A percentile compares a stretch with the other conserved stretches of the same genome.
Evolutionary conservation across 2,797 vertebrate genomes (phyloP).

Genomic region (Carcharodon carcharias): DNA sequence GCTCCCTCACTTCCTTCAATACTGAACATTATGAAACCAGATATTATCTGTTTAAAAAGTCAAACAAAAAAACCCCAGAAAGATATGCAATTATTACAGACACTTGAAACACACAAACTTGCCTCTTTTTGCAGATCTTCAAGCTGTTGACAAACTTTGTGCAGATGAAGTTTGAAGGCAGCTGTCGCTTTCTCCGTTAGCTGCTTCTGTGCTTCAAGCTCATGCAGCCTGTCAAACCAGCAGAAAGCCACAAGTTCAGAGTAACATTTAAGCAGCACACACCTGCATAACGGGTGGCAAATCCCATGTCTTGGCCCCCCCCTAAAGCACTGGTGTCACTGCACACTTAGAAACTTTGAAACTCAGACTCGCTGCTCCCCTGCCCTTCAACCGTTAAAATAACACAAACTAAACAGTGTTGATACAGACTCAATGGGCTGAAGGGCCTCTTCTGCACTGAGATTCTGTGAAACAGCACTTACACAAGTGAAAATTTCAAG

Average conservation of each 20-base stretch:
- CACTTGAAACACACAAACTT: constrained; percentile 1
- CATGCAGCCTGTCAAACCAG: constrained; percentile 57
- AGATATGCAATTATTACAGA: not conserved
- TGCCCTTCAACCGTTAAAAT: too few relatives aligned
- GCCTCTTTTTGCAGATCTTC: constrained; percentile 44
- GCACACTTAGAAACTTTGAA: not conserved
- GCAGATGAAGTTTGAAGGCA: constrained; percentile 43
- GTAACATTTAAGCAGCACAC: constrained; percentile 43
- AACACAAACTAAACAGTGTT: not conserved
- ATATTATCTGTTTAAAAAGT: not conserved
- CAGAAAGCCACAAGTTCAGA: not conserved
- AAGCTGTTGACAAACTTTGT: constrained; percentile 39
- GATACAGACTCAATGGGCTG: too few relatives aligned
- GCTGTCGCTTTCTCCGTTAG: constrained; percentile 63
- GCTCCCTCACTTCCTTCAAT: constrained; percentile 41
- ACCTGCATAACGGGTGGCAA: not conserved
- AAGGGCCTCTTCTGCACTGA: too few relatives aligned
- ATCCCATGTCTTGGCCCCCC: not conserved
- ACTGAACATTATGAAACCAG: not conserved
- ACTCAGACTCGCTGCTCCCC: not conserved
- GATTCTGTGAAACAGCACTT: not conserved
- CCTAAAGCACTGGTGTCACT: not conserved
- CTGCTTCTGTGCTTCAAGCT: constrained; percentile 67
- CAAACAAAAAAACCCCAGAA: not conserved
- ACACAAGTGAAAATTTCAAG: not conserved